Conservation (phyloP, 1,140 invertebrate genomes). For the Nymphalis io region DNA sequence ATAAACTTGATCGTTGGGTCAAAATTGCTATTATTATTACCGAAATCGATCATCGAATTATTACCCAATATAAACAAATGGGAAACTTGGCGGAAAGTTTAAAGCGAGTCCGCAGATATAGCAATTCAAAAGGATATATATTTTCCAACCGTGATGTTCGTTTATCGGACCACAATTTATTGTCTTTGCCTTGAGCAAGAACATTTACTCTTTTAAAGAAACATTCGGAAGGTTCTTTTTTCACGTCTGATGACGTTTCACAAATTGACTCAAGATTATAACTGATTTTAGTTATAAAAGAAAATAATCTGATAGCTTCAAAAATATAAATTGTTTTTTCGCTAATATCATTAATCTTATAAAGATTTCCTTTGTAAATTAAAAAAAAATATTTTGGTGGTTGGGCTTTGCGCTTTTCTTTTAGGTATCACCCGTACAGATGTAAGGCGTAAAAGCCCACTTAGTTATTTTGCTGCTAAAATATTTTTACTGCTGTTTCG, state of each 20-base stretch:
- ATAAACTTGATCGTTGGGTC: background rate
- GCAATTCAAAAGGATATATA: slow-evolving; percentile 49
- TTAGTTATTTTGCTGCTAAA: too few species aligned
- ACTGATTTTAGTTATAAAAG: too few species aligned
- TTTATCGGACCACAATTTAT: slow-evolving; percentile 55
- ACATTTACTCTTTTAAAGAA: slow-evolving; percentile 30
- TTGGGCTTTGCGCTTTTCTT: too few species aligned
- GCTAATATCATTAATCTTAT: too few species aligned
- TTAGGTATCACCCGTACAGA: too few species aligned
- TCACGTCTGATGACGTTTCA: background rate
- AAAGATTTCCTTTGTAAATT: too few species aligned
- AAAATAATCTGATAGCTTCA: too few species aligned
- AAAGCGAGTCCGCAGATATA: slow-evolving; percentile 21
- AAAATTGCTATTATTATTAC: background rate
- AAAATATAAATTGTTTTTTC: too few species aligned
- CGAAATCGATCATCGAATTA: background rate
- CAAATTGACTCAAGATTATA: too few species aligned
- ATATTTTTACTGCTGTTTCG: too few species aligned
- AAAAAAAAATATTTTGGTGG: too few species aligned
- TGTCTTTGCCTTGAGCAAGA: slow-evolving; percentile 36
- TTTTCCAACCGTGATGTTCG: slow-evolving; percentile 36
- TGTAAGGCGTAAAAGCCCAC: too few species aligned
- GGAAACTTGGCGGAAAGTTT: slow-evolving; percentile 5
- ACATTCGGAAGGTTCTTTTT: slow-evolving; percentile 9
- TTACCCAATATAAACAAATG: slow-evolving; percentile 6